A percentile compares a stretch with the other conserved stretches of the same genome.
phyloP scores from a whole-genome alignment of 2,888 invertebrate species.

The Agrochola macilenta region DNA sequence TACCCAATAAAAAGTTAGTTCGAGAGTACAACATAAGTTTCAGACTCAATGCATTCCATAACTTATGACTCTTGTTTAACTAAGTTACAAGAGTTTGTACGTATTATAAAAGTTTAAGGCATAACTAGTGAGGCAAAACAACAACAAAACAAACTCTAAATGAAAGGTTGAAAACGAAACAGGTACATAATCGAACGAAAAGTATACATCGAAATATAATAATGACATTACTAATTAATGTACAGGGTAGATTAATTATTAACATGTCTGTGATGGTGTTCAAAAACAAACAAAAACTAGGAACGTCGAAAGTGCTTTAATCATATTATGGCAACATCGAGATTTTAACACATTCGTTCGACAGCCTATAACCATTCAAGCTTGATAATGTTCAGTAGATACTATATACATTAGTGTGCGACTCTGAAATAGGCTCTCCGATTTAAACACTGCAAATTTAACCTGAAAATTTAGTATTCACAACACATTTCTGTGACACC shows the following conservation, averaged over 20 bases:
- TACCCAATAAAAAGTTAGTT: slow-evolving; percentile 26
- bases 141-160: background rate
- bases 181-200: background rate
- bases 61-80: slow-evolving; percentile 43
- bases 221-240: background rate
- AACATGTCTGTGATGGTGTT: background rate
- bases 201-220: background rate
- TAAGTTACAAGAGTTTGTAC: slow-evolving; percentile 30
- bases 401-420: slow-evolving; percentile 2
- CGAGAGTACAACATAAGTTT: slow-evolving; percentile 45
- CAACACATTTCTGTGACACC: slow-evolving; percentile 21
- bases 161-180: background rate
- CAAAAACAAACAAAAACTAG: background rate
- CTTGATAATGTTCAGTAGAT: slow-evolving; percentile 23
- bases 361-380: slow-evolving; percentile 25
- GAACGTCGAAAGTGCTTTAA: background rate
- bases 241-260: background rate
- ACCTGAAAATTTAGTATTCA: slow-evolving; percentile 24
- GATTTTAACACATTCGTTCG: background rate
- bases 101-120: slow-evolving; percentile 34
- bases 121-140: slow-evolving; percentile 12
- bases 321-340: background rate
- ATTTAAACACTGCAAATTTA: slow-evolving; percentile 26
- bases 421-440: slow-evolving; percentile 20
- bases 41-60: slow-evolving; percentile 51